These are phyloP conservation scores for Apaloderma vittatum DNA, from an alignment of 2,113 vertebrate genomes.

Conservation along the genomic window DNA sequence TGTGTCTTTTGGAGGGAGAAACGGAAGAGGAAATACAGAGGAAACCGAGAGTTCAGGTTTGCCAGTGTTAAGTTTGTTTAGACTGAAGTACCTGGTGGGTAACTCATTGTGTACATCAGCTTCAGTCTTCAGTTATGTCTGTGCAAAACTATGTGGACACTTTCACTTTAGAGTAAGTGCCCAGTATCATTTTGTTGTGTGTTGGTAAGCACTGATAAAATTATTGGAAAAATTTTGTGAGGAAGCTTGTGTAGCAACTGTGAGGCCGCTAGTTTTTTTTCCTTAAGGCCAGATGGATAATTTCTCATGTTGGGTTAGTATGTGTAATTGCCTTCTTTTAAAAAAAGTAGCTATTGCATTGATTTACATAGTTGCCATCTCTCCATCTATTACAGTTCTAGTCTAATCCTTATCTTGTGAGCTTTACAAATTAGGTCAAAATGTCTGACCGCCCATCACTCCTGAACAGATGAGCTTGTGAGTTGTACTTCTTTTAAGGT, in stretches of 20 bases:
- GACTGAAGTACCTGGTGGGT: neutral
- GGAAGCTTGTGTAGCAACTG: neutral
- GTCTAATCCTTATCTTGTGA: neutral
- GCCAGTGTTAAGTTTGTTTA: neutral
- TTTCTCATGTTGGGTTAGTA: neutral
- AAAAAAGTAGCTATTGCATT: neutral
- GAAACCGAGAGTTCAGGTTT: neutral
- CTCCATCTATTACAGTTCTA: neutral
- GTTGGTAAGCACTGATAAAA: neutral
- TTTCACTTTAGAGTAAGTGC: neutral
- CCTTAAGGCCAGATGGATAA: neutral
- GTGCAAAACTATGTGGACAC: neutral
- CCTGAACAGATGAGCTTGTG: neutral
- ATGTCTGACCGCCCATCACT: neutral
- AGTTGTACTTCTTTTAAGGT: neutral
- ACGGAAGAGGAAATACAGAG: neutral
- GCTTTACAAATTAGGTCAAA: slow-evolving; percentile 9
- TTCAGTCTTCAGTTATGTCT: neutral
- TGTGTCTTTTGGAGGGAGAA: neutral
- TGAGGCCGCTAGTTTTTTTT: neutral
- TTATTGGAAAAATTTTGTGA: neutral
- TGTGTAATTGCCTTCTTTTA: neutral
- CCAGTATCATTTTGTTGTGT: neutral
- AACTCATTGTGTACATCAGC: neutral
- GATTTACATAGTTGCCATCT: neutral